Conservation (phyloP, 2,888 invertebrate species). For the Plagodis pulveraria region DNA sequence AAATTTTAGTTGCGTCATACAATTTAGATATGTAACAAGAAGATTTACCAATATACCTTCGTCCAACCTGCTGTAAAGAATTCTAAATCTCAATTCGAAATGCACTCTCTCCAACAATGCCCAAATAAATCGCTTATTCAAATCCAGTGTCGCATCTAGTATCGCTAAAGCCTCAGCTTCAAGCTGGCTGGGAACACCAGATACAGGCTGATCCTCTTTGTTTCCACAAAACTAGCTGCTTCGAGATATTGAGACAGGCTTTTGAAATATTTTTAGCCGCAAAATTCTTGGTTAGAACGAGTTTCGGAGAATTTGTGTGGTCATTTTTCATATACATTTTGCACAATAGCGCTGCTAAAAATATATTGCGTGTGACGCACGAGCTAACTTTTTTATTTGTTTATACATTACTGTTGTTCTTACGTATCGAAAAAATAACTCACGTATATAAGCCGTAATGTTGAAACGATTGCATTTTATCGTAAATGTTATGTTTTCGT, state of each 20-base stretch:
- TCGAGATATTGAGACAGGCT: slow-evolving; percentile 44
- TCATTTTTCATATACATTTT: background rate
- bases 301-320: slow-evolving; percentile 1
- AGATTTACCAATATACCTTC: background rate
- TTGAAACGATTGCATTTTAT: no score
- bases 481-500: no score
- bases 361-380: no score
- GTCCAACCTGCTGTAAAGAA: slow-evolving; percentile 22
- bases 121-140: slow-evolving; percentile 41
- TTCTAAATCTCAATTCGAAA: slow-evolving; percentile 30
- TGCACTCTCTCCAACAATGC: slow-evolving; percentile 22
- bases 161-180: slow-evolving; percentile 41
- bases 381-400: no score
- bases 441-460: no score
- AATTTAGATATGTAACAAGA: no score
- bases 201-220: slow-evolving; percentile 73
- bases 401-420: no score
- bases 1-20: no score
- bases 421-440: no score
- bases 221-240: slow-evolving; percentile 53
- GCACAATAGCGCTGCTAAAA: no score
- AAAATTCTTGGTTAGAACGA: slow-evolving; percentile 15
- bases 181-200: slow-evolving; percentile 49
- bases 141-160: slow-evolving; percentile 53
- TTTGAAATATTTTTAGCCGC: slow-evolving; percentile 34